Evolutionary conservation across 2,888 invertebrate species (phyloP), one percentile per base, ranked within the genome.

Genomic region (Aphelenchoides bicaudatus): DNA sequence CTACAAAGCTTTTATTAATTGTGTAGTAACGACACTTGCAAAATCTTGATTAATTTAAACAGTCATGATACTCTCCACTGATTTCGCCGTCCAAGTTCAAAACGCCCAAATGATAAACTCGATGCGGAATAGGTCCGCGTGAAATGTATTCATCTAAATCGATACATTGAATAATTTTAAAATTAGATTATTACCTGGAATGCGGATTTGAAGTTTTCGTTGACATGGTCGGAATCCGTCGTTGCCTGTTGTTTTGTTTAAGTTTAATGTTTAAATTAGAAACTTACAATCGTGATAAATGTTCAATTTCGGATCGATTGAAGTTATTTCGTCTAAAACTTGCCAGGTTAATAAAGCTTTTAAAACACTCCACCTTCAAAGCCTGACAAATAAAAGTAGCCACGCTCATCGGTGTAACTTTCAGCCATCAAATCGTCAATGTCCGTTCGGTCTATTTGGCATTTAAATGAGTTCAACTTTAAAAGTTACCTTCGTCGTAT

Each of bases 371-470:
- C n/a, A n/a, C n/a, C n/a, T n/a, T 43, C 43, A 25, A 21, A 43
- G 43, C 43, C 23, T 19, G 16, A 6, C 10, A 43, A 25, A n/a
- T 34, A 34, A n/a, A 43, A 10, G 34, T 43, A 43, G 8, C 43
- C 43, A 6, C 43, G 43, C 16, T n/a, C n/a, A n/a, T 43, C 43
- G 6, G 43, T 43, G 43, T 43, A 43, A 25, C 43, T 25, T 25
- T 43, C 43, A 8, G 43, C 43, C 43, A 43, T 43, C 43, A 43
- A n/a, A 43, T 43, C 43, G 43, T 43, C 43, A 25, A 43, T 43
- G 43, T 43, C 43, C 23, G 43, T 43, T 43, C 16, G 10, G 43
- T 43, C 43, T 34, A n/a, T 10, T 10, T n/a, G 34, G 34, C n/a
- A n/a, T 10, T 34, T 34, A n/a, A n/a, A 34, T 34, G 34, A 34